phyloP scores from a whole-genome alignment of 2,113 vertebrate species.

The Phyllostomus hastatus region DNA sequence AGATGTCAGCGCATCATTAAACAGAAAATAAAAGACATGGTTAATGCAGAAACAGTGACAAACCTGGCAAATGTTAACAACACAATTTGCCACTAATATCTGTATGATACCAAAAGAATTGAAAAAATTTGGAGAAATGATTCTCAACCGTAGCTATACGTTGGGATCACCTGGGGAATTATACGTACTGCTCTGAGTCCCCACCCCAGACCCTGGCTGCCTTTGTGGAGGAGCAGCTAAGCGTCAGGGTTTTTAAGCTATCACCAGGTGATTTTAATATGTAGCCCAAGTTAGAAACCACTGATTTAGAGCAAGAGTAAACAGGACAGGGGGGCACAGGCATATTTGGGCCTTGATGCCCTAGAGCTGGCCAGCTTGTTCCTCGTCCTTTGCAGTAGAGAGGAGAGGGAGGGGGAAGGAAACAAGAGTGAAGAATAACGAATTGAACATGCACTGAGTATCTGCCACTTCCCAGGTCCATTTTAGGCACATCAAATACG shows the following conservation, averaged over 20 bases:
- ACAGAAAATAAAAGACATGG: background rate
- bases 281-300: background rate
- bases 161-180: background rate
- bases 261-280: background rate
- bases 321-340: background rate
- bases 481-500: background rate
- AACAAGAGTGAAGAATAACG: background rate
- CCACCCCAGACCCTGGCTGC: background rate
- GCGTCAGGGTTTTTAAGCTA: background rate
- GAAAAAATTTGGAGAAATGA: background rate
- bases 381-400: background rate
- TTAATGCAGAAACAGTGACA: background rate
- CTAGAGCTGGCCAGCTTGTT: background rate
- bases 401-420: background rate
- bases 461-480: background rate
- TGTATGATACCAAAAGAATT: background rate
- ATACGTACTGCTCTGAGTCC: background rate
- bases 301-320: background rate
- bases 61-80: background rate
- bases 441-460: background rate
- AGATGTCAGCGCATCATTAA: background rate
- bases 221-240: background rate
- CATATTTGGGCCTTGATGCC: background rate
- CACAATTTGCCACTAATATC: background rate
- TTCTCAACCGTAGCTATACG: background rate